Evolutionary conservation across 1,140 invertebrate genomes (phyloP), one percentile per base, ranked within the genome.

Genomic region (Brachionus sp.): DNA sequence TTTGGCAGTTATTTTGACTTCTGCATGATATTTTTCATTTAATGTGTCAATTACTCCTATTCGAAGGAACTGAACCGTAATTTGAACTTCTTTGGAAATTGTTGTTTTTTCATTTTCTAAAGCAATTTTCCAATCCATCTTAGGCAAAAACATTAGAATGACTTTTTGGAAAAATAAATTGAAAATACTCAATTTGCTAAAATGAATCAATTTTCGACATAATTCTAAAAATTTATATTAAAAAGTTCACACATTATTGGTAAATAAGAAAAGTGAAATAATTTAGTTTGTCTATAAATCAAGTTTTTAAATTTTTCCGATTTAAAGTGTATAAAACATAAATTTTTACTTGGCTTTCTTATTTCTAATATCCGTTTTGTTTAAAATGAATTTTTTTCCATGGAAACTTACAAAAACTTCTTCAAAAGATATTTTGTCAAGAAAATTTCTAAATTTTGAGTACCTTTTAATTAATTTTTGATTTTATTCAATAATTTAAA

Each of bases 11-110:
- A 80, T 37, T 12, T 42, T 62, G 3, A 80, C 33, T 44, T 80
- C 77, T 5, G 77, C 77, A 62, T 80, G 77, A 80, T 42, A 80
- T 50, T 44, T 57, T 62, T 80, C 77, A 62, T 66, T 80, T 13
- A 66, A 5, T 42, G 77, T 80, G 25, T 80, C 77, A 7, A 80
- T 66, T 53, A 35, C 77, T 9, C 46, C 50, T 19, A 80, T 62
- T 80, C 33, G 62, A 39, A 25, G n/a, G n/a, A 80, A 80, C 35
- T 80, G 46, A 1, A 80, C 19, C 7, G 6, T n/a, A 64, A 57
- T 44, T 62, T 66, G 44, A 62, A 75, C 70, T 35, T 23, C 29
- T n/a, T 46, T 75, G n/a, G 13, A 25, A 37, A 33, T 33, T 9
- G 33, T 39, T 12, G 66, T 70, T 70, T 70, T 42, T 12, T 37